Base-by-base conservation (phyloP, 2,797 vertebrate genomes). In the Stomatorhinus walkeri region DNA sequence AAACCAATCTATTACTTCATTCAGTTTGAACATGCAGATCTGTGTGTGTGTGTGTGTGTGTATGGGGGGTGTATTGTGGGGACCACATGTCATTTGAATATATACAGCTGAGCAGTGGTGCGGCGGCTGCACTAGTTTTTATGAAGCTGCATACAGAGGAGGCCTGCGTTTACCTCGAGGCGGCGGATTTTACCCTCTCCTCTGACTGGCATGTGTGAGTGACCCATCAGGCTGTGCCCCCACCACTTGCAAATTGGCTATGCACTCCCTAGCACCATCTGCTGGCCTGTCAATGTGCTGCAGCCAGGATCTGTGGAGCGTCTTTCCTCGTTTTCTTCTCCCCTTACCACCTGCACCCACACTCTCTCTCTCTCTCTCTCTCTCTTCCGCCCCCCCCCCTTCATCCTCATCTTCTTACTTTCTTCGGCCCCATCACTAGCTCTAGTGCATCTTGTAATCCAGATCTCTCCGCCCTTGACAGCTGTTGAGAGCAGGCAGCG, bases 401-500 rank as follows among this genome's bases (percentile, higher is more conserved):
- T 76, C 9, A 24, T 76, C 4, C 32, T 40, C 32, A 36, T 40
- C 46, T 3, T 10, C 36, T 28, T 32, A 9, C 59, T 48, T 22
- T 48, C 12, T n/a, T 7, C 8, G 1, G 6, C 59, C 19, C 56
- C 9, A n/a, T 54, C 10, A 16, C 40, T 36, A 14, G 36, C 68
- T n/a, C 46, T 22, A 19, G 61, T 19, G 61, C 48, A 88, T 48
- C 59, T 48, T 76, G 16, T 24, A 72, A 49, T 36, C 24, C 46
- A 49, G 24, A 72, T 32, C 87, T 88, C 87, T 19, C 7, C 49
- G 46, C 64, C 24, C 14, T 9, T 88, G 64, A 36, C 68, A 36
- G 64, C 87, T 79, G 87, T 49, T 88, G 64, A 36, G 49, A 79
- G 87, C 87, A 52, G 64, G 72, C 64, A 76, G 87, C 36, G 48